Evolutionary conservation across 2,113 vertebrate species (phyloP), one percentile per base, ranked within the genome.

Genomic region (Rhinolophus ferrumequinum): DNA sequence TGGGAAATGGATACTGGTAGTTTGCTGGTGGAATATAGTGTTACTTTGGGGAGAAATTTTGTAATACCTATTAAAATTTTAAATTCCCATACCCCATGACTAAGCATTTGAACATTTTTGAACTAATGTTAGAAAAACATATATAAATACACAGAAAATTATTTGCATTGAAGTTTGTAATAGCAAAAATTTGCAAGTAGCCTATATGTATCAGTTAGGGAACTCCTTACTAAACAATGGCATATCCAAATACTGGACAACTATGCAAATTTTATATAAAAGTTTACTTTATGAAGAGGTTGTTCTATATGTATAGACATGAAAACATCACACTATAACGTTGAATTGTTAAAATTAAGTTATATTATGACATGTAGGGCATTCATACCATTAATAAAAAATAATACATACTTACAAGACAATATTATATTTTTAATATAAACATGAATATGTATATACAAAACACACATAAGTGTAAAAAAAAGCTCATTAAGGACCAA

Each of bases 261-360:
- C 87, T 76, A 75, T 33, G 8, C 13, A 75, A 33, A 13, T 41
- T 70, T 86, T 44, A 44, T 44, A 44, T 44, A 94, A 70, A 75
- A 18, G 44, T 82, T 86, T 64, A 81, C 79, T 69, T 89, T 84
- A 14, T 90, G 82, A 62, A 91, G 13, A 30, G 14, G 5, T 94
- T 26, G 16, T 64, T 77, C 35, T 88, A 12, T n/a, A n/a, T 58
- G 22, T 19, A 66, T 50, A 82, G 6, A 52, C 54, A 56, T 56
- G 33, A 30, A 90, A 80, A 89, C 52, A 26, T 72, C 6, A 88
- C 24, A 56, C 16, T 83, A 41, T 47, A 56, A 50, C 81, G 30
- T 80, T 81, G n/a, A 96, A 67, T 81, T 24, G 18, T 47, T 88
- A 67, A 80, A 95, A 54, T 79, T 52, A 90, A 90, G 15, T 72